These are phyloP conservation scores for Lepus timidus DNA, from an alignment of 2,113 vertebrate species.

Conservation along the genomic window DNA sequence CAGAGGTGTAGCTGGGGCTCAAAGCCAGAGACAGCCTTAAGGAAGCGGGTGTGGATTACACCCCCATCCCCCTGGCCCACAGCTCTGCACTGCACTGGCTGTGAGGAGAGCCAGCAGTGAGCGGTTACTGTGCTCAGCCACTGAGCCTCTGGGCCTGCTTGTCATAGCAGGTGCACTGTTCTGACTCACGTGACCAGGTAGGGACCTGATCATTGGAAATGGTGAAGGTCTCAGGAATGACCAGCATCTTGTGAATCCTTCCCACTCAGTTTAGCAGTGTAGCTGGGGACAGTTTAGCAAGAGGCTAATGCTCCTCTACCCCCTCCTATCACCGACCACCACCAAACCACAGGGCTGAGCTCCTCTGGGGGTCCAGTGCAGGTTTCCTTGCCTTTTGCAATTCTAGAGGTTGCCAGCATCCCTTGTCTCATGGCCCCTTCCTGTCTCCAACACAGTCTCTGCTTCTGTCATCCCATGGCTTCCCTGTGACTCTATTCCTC, in stretches of 20 bases:
- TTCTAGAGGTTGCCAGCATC: too few species aligned
- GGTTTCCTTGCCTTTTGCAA: too few species aligned
- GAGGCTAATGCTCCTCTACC: rapidly evolving
- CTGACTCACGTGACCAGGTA: neutral
- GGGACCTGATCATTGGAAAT: neutral
- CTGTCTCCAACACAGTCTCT: too few species aligned
- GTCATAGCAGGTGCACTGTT: neutral
- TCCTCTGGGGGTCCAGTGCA: too few species aligned
- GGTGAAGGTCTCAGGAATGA: neutral
- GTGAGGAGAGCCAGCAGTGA: neutral
- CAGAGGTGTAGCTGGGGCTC: neutral
- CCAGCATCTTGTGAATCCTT: neutral
- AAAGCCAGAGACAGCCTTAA: too few species aligned
- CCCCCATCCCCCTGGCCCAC: too few species aligned
- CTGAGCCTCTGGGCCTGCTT: neutral
- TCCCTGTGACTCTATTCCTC: too few species aligned
- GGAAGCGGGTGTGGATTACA: rapidly evolving
- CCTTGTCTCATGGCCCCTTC: too few species aligned
- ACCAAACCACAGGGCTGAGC: neutral
- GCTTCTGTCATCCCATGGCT: too few species aligned
- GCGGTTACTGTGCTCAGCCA: neutral
- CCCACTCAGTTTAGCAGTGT: neutral
- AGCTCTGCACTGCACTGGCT: neutral
- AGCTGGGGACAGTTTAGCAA: neutral
- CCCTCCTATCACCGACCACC: neutral